phyloP scores from a whole-genome alignment of 1,140 invertebrate species.

The Chymomyza costata region DNA sequence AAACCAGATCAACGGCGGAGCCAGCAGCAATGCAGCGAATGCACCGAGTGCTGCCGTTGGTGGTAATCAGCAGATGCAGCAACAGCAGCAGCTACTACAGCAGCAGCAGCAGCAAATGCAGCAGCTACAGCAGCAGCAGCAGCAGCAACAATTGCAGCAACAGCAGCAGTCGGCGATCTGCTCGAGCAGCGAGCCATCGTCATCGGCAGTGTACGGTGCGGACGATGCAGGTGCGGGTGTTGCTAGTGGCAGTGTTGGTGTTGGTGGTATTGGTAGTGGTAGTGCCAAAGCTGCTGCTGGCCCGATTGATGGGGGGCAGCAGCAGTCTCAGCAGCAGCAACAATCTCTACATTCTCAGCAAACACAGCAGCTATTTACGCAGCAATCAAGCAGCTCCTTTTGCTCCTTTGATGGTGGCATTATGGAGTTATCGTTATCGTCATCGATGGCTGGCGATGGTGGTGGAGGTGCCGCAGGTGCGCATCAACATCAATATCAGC shows the following conservation, averaged over 20 bases:
- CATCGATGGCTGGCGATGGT: too few relatives aligned
- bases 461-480: conserved; percentile 49
- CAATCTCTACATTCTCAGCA: neutral
- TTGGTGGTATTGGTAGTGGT: conserved; percentile 62
- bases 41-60: conserved; percentile 13
- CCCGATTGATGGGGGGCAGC: conserved; percentile 8
- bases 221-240: conserved; percentile 67
- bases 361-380: neutral
- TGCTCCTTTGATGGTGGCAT: too few relatives aligned
- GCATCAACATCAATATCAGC: conserved; percentile 52
- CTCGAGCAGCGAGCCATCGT: conserved; percentile 13
- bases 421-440: too few relatives aligned
- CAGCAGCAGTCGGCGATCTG: conserved; percentile 8
- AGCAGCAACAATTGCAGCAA: conserved; percentile 28
- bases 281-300: conserved; percentile 51
- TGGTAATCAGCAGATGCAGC: conserved; percentile 42
- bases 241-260: conserved; percentile 66
- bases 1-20: conserved; percentile 54
- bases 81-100: conserved; percentile 24
- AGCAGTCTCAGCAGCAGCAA: conserved; percentile 12
- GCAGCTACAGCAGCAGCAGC: conserved; percentile 30
- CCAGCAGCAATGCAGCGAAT: conserved; percentile 31
- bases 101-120: conserved; percentile 37
- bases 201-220: conserved; percentile 53
- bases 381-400: too few relatives aligned